phyloP scores from a whole-genome alignment of 1,140 invertebrate species.

The Vanessa atalanta region DNA sequence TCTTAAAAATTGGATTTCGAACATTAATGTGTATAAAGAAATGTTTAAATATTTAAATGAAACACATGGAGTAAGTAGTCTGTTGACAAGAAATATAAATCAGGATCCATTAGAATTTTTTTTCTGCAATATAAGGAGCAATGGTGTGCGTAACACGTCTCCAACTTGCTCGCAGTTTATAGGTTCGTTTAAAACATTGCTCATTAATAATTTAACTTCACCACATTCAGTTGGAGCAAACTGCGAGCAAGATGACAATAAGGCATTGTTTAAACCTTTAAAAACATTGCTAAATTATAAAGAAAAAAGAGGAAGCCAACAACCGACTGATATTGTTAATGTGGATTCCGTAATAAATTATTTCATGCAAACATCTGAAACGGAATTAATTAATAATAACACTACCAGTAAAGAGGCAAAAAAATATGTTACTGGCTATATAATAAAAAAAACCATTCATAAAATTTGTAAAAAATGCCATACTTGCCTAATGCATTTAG shows the following conservation, averaged over 20 bases:
- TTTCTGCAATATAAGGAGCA: conserved; percentile 41
- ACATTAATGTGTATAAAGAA: conserved; percentile 25
- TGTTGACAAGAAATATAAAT: conserved; percentile 42
- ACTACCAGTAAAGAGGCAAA: conserved; percentile 20
- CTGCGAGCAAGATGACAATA: conserved; percentile 39
- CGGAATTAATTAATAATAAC: conserved; percentile 13
- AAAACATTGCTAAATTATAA: conserved; percentile 15
- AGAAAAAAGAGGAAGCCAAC: conserved; percentile 16
- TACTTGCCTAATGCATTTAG: too few relatives aligned
- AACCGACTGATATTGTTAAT: conserved; percentile 14
- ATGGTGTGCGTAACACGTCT: conserved; percentile 33
- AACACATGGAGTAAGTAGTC: conserved; percentile 25
- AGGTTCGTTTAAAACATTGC: conserved; percentile 29
- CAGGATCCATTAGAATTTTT: conserved; percentile 47
- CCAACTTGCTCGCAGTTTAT: conserved; percentile 32
- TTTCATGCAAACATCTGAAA: conserved; percentile 19
- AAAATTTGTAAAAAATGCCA: too few relatives aligned
- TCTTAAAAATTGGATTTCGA: conserved; percentile 25
- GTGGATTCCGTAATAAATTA: conserved; percentile 22
- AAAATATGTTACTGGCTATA: conserved; percentile 19
- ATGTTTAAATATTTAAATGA: conserved; percentile 32
- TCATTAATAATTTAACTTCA: conserved; percentile 41
- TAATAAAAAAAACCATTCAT: conserved; percentile 11
- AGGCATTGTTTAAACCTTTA: conserved; percentile 18
- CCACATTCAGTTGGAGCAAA: conserved; percentile 33